phyloP scores from a whole-genome alignment of 1,140 invertebrate species.

The Drosophila sproati region DNA sequence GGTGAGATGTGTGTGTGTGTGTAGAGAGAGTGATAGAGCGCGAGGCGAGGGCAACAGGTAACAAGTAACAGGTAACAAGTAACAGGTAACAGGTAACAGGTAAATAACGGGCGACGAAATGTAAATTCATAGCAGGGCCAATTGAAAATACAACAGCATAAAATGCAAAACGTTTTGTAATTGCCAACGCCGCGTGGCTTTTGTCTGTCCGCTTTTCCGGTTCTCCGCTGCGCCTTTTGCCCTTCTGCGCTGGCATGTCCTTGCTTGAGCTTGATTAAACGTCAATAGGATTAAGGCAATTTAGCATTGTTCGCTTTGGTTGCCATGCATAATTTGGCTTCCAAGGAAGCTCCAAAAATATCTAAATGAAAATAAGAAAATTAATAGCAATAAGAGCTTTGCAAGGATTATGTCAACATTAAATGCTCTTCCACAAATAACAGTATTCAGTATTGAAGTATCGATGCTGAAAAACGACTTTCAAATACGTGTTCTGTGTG shows the following conservation, averaged over 20 bases:
- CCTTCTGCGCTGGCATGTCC: neutral
- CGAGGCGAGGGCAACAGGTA: conserved; percentile 39
- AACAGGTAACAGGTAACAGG: conserved; percentile 44
- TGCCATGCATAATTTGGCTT: conserved; percentile 46
- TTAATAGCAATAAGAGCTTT: conserved; percentile 5
- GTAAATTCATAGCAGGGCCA: conserved; percentile 63
- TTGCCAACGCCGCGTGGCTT: conserved; percentile 38
- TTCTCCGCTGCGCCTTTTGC: conserved; percentile 28
- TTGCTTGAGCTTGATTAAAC: conserved; percentile 66
- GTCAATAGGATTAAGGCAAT: conserved; percentile 81
- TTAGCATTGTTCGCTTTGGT: conserved; percentile 37
- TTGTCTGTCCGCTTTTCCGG: conserved; percentile 13
- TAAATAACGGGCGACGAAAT: conserved; percentile 41
- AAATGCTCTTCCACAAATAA: neutral
- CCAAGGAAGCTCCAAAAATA: conserved; percentile 38
- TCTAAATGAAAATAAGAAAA: conserved; percentile 42
- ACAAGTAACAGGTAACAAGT: conserved; percentile 37
- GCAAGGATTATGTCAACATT: neutral
- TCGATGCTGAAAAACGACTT: neutral
- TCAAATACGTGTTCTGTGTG: no score
- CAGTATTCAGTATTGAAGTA: neutral
- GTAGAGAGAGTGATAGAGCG: neutral
- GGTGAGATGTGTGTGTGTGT: neutral
- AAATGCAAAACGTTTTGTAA: conserved; percentile 66
- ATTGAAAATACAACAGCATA: conserved; percentile 70